Percentiles rank a stretch among this genome's conserved stretches.
Evolutionary conservation across 2,797 vertebrate species (phyloP).

Genomic region (Pseudochirops cupreus): DNA sequence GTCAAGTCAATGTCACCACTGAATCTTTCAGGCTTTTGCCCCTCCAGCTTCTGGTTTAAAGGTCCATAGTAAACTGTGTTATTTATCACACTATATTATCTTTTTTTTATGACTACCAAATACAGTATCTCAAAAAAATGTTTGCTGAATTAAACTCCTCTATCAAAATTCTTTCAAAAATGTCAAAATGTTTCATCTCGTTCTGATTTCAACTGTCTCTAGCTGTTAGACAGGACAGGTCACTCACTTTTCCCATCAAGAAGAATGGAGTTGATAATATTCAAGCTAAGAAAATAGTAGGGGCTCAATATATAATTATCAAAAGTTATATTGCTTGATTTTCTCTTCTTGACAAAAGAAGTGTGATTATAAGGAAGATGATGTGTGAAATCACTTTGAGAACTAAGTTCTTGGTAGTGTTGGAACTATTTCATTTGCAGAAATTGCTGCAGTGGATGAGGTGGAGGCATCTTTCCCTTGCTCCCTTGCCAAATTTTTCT

Average conservation of each 20-base stretch:
- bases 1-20: background rate
- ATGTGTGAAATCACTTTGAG: background rate
- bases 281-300: background rate
- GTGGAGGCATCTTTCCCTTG: background rate
- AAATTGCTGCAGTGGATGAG: background rate
- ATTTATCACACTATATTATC: background rate
- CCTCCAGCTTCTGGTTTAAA: conserved; percentile 15
- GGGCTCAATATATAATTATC: background rate
- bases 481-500: conserved; percentile 3
- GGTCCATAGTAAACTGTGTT: background rate
- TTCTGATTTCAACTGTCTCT: conserved; percentile 1
- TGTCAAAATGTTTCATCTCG: conserved; percentile 41
- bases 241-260: background rate
- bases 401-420: background rate
- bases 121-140: background rate
- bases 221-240: conserved; percentile 1
- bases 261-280: background rate
- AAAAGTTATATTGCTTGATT: background rate
- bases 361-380: background rate
- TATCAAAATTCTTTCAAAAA: conserved; percentile 47
- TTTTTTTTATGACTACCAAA: background rate
- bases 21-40: conserved; percentile 33
- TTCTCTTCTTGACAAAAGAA: background rate
- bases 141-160: background rate
- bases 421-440: conserved; percentile 3